Conservation (phyloP, 1,140 invertebrate species). For the Cheumatopsyche charites region DNA sequence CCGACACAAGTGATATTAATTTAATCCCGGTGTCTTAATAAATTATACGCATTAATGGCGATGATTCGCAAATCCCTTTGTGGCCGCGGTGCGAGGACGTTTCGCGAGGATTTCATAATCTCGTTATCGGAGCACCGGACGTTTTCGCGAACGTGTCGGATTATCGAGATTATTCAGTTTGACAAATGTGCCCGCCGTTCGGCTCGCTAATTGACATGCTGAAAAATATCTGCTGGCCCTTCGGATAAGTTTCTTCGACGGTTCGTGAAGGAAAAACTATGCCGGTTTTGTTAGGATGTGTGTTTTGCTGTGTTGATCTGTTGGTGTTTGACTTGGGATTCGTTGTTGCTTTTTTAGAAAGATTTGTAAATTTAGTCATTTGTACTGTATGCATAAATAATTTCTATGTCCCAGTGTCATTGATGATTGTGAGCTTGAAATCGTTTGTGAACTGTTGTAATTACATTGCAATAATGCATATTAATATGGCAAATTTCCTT, state of each 20-base stretch:
- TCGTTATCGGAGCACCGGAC: conserved; percentile 24
- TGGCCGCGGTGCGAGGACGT: not conserved
- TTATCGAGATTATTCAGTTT: conserved; percentile 35
- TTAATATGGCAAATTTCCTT: no score
- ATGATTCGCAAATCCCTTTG: conserved; percentile 38
- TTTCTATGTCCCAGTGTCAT: no score
- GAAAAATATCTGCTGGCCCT: conserved; percentile 16
- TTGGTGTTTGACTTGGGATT: no score
- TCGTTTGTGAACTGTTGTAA: no score
- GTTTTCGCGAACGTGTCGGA: conserved; percentile 31
- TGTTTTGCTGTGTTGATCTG: no score
- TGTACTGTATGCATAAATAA: no score
- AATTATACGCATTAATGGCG: conserved; percentile 40
- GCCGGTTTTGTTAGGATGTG: no score
- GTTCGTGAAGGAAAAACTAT: no score
- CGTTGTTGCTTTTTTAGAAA: no score
- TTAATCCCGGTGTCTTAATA: conserved; percentile 40
- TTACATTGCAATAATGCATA: no score
- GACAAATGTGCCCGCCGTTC: conserved; percentile 30
- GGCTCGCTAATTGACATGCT: conserved; percentile 26
- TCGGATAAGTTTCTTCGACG: not conserved
- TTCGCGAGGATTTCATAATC: conserved; percentile 39
- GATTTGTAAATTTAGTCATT: no score
- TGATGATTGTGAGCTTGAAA: no score
- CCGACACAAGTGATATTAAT: conserved; percentile 37